Percentiles rank a stretch among this genome's conserved stretches.
phyloP scores from a whole-genome alignment of 2,797 vertebrate genomes.

The Eulemur mongoz region DNA sequence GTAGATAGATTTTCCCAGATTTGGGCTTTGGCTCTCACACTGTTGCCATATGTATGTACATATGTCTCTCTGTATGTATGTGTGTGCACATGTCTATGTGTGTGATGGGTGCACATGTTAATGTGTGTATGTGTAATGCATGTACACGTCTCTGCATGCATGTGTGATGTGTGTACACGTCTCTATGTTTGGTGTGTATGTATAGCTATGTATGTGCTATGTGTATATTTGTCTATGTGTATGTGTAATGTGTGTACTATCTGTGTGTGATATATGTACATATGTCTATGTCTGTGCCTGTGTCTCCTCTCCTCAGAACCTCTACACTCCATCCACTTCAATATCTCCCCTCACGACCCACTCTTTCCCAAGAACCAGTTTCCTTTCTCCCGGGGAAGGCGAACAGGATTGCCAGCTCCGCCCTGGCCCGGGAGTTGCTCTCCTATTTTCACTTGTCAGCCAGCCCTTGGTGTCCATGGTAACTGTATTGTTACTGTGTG shows the following conservation, averaged over 20 bases:
- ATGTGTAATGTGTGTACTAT: background rate
- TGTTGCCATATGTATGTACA: background rate
- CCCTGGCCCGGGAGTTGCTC: background rate
- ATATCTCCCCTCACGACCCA: background rate
- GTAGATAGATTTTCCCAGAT: background rate
- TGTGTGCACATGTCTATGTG: background rate
- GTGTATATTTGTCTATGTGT: background rate
- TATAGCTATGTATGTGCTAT: background rate
- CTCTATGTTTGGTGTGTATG: background rate
- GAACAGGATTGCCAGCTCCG: background rate
- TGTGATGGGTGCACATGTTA: background rate
- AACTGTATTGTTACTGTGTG: background rate
- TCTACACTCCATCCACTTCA: background rate
- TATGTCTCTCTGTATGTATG: background rate
- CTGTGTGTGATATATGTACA: background rate
- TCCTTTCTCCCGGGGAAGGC: background rate
- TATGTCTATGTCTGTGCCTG: background rate
- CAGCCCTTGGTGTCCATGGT: background rate
- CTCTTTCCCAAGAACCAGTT: slow-evolving; percentile 15
- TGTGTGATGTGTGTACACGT: background rate
- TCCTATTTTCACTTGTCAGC: background rate
- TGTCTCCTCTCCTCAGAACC: background rate
- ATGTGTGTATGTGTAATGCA: background rate
- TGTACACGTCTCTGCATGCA: background rate
- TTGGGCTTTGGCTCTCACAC: background rate